A percentile compares a stretch with the other conserved stretches of the same genome.
Conservation (phyloP, 35 echinoderm and acorn worm species). For the Chiridota heheva region DNA sequence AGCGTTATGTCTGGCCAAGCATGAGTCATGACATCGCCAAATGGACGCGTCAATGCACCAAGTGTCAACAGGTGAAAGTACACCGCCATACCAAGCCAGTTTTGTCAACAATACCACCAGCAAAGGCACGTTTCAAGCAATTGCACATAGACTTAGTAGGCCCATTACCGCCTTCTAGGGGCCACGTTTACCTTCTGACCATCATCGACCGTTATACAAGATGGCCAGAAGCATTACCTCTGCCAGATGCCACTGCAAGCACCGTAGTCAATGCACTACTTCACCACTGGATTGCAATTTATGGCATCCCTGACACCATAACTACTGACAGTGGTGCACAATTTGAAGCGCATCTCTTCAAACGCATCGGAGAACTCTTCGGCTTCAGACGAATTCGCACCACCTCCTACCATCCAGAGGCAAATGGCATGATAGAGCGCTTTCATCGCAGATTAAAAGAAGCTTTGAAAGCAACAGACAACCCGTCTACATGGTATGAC, state of each 20-base stretch:
- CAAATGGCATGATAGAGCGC: conserved; percentile 35
- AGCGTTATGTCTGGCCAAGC: conserved; percentile 12
- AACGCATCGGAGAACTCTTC: too few relatives aligned
- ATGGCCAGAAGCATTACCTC: too few relatives aligned
- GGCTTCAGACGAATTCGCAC: conserved; percentile 12
- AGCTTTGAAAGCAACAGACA: conserved; percentile 1
- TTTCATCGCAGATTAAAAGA: conserved; percentile 44
- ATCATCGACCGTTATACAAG: conserved; percentile 8
- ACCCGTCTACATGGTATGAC: conserved; percentile 19
- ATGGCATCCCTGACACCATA: conserved; percentile 36
- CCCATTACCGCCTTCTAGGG: conserved; percentile 33
- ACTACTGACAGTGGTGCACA: too few relatives aligned
- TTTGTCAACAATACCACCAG: conserved; percentile 27
- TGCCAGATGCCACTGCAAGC: too few relatives aligned
- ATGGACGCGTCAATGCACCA: conserved; percentile 18
- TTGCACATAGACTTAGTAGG: conserved; percentile 56
- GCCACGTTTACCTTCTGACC: conserved; percentile 11
- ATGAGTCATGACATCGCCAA: conserved; percentile 19
- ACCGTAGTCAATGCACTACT: too few relatives aligned
- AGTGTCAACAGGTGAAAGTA: conserved; percentile 41
- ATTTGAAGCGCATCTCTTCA: too few relatives aligned
- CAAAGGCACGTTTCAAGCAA: conserved; percentile 42
- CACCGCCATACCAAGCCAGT: conserved; percentile 23
- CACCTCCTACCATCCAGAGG: conserved; percentile 9
- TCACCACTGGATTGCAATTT: too few relatives aligned